Evolutionary conservation across 2,888 invertebrate species (phyloP), one percentile per base, ranked within the genome.

Genomic region (Carcina quercana): DNA sequence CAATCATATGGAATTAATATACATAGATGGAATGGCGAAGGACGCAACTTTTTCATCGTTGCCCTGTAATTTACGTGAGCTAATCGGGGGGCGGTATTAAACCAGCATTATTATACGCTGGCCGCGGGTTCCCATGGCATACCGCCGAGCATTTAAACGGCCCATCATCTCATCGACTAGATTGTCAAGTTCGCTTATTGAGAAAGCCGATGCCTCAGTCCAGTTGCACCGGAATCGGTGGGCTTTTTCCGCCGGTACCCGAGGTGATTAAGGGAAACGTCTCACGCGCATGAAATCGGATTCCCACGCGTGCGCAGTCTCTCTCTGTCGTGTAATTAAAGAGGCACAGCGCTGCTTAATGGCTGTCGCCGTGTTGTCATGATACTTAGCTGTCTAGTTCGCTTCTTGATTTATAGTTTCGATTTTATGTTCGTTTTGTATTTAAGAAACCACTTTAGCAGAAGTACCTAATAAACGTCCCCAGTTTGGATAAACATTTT

Each of bases 231-330:
- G 57, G 62, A 59, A 58, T 59, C 46, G 44, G 45, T 53, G 47
- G 19, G 34, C 37, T 42, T 53, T 46, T 50, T 46, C 49, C 69
- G 73, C 67, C 45, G 35, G 41, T 53, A 48, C 48, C 51, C 50
- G 50, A 46, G 42, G 50, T 53, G 50, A 63, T 66, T 59, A 59
- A 60, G 59, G 68, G 71, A 76, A 78, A 68, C 66, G 58, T 70
- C 70, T 68, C 72, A 68, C 63, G 69, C 63, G 59, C 62, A 70
- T 63, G 55, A 65, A 64, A 68, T 68, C 64, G 55, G 49, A 67
- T 79, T 80, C 82, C 79, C 80, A 82, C 80, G 80, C 61, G 54
- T 62, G 55, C 59, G 53, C 42, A 31, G 48, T 53, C 69, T 74
- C 72, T 67, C 65, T 63, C 49, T 53, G 62, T 59, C 55, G 48